Base-by-base conservation (phyloP, 2,888 invertebrate genomes). In the Rhagium mordax region DNA sequence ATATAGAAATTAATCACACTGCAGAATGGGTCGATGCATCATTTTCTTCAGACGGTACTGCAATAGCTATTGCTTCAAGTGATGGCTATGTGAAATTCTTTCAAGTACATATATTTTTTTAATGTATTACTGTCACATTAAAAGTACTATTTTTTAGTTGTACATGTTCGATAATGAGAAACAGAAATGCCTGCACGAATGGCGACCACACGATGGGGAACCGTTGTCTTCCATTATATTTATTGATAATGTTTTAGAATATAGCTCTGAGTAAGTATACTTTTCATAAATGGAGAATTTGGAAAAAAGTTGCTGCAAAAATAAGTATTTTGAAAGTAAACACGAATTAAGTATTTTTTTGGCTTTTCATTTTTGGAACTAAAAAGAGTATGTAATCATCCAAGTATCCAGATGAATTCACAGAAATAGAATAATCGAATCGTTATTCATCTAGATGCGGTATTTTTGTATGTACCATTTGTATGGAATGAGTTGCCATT, bases 1-100 rank as follows among this genome's bases (percentile, higher is more conserved):
- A 88, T 80, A 88, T 91, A 65, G 90, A 90, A 85, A 91, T 93
- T 70, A 88, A 88, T 75, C 92, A 93, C 82, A 87, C 89, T 0
- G 89, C 92, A 82, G 90, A 91, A 20, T 93, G 98, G 62, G 92
- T 95, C 15, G 96, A 96, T 89, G 96, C 96, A 10, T 93, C 96
- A 41, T 95, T 98, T 87, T 96, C 97, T 55, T 97, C 98, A 0
- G 98, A 98, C 89, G 98, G 97, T 29, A 96, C 96, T 16, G 98
- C 98, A 8, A 91, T 98, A 71, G 97, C 98, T 55, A 96, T 97
- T 48, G 97, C 96, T 29, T 94, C 95, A 83, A 89, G 91, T 0
- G 97, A 97, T 88, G 98, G 98, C 64, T 91, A 93, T 83, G 96
- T 98, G 61, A 95, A 96, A 87, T 98, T 98, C 89, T 98, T 96